phyloP scores from a whole-genome alignment of 2,797 vertebrate genomes.

The Amniataba percoides region DNA sequence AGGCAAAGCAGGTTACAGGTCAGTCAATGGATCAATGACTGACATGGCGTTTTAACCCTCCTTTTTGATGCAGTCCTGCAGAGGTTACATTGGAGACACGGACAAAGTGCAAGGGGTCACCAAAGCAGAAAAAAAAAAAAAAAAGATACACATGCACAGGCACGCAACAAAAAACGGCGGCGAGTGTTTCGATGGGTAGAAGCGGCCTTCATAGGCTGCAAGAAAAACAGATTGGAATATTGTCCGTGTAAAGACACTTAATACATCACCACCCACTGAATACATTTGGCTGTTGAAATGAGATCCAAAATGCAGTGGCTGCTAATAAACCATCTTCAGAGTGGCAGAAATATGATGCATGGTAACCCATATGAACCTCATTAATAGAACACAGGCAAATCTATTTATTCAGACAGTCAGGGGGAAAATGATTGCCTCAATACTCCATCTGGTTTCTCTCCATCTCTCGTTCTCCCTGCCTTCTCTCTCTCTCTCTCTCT shows the following conservation, averaged over 20 bases:
- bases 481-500: constrained; percentile 38
- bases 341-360: constrained; percentile 81
- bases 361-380: constrained; percentile 80
- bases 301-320: constrained; percentile 73
- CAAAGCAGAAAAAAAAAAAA: constrained; percentile 7
- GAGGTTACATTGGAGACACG: constrained; percentile 38
- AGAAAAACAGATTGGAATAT: constrained; percentile 63
- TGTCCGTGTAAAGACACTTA: constrained; percentile 64
- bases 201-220: constrained; percentile 46
- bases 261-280: constrained; percentile 74
- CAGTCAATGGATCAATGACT: constrained; percentile 63
- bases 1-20: constrained; percentile 34
- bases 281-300: constrained; percentile 75
- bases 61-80: constrained; percentile 40
- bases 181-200: constrained; percentile 32
- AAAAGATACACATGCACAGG: background rate
- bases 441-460: constrained; percentile 65
- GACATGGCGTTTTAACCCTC: constrained; percentile 41
- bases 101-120: constrained; percentile 36
- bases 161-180: background rate
- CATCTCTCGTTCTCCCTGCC: constrained; percentile 20
- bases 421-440: constrained; percentile 75
- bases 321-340: constrained; percentile 77
- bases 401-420: constrained; percentile 82
- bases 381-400: constrained; percentile 83